Evolutionary conservation across 2,888 invertebrate species (phyloP).

Genomic region (Eupithecia tripunctaria): DNA sequence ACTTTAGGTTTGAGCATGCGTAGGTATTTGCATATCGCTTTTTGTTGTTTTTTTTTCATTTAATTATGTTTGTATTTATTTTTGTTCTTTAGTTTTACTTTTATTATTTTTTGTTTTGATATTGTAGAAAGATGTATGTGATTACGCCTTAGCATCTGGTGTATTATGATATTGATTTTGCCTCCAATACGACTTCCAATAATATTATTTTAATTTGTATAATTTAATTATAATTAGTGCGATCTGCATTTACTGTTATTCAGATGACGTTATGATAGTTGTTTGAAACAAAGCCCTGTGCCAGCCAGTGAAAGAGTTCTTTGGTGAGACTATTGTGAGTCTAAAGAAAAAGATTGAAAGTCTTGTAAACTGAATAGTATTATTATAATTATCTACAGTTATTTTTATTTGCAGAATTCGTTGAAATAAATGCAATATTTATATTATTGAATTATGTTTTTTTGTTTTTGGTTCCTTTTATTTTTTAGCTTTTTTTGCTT

Average conservation of each 20-base stretch:
- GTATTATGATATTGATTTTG: slow-evolving; percentile 71
- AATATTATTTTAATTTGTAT: slow-evolving; percentile 80
- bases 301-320: slow-evolving; percentile 76
- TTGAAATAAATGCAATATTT: slow-evolving; percentile 86
- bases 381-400: slow-evolving; percentile 83
- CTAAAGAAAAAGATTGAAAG: slow-evolving; percentile 71
- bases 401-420: slow-evolving; percentile 83
- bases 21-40: slow-evolving; percentile 83
- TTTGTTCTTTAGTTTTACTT: slow-evolving; percentile 78
- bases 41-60: slow-evolving; percentile 61
- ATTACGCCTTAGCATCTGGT: slow-evolving; percentile 62
- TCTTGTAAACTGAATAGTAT: slow-evolving; percentile 83
- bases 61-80: slow-evolving; percentile 84
- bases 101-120: slow-evolving; percentile 72
- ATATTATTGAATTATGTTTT: slow-evolving; percentile 84
- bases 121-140: slow-evolving; percentile 61
- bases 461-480: slow-evolving; percentile 72
- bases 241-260: slow-evolving; percentile 83
- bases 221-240: slow-evolving; percentile 81
- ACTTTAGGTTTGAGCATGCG: slow-evolving; percentile 57
- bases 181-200: slow-evolving; percentile 81
- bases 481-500: slow-evolving; percentile 59
- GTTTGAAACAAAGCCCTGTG: slow-evolving; percentile 76
- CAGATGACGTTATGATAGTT: slow-evolving; percentile 75
- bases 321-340: slow-evolving; percentile 62